Base-by-base conservation (phyloP, 2,113 vertebrate species). In the Pogonocichla stellata region DNA sequence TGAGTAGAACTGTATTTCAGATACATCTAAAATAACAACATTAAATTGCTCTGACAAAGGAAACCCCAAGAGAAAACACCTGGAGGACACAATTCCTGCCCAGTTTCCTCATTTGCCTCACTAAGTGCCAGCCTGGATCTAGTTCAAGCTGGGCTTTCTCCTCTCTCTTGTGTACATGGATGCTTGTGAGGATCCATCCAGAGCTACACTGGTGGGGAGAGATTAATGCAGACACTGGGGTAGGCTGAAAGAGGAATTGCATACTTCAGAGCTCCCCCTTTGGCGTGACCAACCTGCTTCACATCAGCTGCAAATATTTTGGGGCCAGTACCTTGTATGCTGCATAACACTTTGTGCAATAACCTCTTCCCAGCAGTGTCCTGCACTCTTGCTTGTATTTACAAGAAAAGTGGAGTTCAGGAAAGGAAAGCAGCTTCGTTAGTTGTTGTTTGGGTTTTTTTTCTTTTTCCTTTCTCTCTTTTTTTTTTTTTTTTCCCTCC, bases 91-190 rank as follows among this genome's bases (percentile, higher is more conserved):
- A 61, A 43, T 43, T 86, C 19, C 58, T 65, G 36, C n/a, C 48
- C 14, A 5, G 4, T 60, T 80, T 8, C 14, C 16, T 56, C 18
- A 28, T 64, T 43, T 65, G 23, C 14, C 40, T 80, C 29, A 48
- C 4, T 0, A 43, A 61, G 5, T 38, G 9, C 9, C 28, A 54
- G 42, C 14, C 2, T 2, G 3, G 0, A 8, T 81, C 56, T 1
- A 0, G 25, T 50, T 28, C 17, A 26, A 58, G 45, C 25, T 34
- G 48, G 15, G n/a, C 8, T 53, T 61, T 62, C 43, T 12, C 7
- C 10, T 6, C 10, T 3, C 4, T 24, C 9, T n/a, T 2, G 0
- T 42, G 4, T 54, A 23, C 45, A 36, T 7, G 18, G 16, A 24
- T 60, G 12, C 5, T 67, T 34, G 5, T 43, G 77, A 80, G 22